phyloP scores from a whole-genome alignment of 1,140 invertebrate genomes.

The Cotesia vestalis region DNA sequence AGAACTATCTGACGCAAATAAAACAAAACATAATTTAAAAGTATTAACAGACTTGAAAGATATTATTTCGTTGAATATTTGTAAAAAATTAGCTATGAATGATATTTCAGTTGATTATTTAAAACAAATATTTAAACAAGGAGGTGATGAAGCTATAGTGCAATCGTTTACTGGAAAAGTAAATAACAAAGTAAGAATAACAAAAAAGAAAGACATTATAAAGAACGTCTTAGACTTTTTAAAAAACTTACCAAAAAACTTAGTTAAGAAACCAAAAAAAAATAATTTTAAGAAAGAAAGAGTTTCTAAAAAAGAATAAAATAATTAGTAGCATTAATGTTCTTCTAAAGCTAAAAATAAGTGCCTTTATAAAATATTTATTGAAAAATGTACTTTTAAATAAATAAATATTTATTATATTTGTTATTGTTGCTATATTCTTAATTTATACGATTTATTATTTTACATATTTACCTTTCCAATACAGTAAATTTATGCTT shows the following conservation, averaged over 20 bases:
- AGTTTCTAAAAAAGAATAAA: background rate
- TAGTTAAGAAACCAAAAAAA: background rate
- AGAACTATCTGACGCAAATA: background rate
- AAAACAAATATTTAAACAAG: background rate
- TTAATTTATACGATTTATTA: no score
- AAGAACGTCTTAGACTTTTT: background rate
- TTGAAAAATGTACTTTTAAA: no score
- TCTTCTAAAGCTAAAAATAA: no score
- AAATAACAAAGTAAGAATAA: background rate
- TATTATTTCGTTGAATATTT: background rate
- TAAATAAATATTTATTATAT: no score
- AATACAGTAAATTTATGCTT: no score
- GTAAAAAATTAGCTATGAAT: background rate
- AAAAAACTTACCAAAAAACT: background rate
- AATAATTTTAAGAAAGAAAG: background rate
- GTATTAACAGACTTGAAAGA: background rate
- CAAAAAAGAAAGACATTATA: background rate
- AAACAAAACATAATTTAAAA: background rate
- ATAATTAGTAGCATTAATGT: no score
- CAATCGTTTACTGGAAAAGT: slow-evolving; percentile 2
- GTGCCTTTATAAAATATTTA: no score
- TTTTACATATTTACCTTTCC: no score
- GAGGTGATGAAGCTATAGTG: background rate
- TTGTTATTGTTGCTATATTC: no score
- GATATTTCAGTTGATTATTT: background rate